Percentiles rank a stretch among this genome's conserved stretches.
Evolutionary conservation across 2,888 invertebrate genomes (phyloP).

Genomic region (Bellardia pandia): DNA sequence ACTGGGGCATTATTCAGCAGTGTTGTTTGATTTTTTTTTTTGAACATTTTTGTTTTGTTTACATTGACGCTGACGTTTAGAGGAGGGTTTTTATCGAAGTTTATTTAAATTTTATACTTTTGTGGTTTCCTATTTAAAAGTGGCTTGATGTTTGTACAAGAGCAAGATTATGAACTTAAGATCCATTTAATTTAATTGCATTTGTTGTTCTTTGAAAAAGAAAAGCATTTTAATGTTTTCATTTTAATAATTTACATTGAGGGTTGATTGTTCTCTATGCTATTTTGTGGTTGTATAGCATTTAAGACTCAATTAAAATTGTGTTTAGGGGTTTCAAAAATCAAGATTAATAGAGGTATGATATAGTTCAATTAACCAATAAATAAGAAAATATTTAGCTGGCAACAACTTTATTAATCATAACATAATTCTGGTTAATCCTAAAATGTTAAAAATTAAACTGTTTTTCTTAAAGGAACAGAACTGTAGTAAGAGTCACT

Average conservation of each 20-base stretch:
- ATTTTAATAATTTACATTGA: background rate
- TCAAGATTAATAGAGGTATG: background rate
- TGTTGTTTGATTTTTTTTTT: background rate
- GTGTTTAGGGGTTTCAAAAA: background rate
- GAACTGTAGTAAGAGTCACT: no score
- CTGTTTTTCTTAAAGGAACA: no score
- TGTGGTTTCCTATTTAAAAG: slow-evolving; percentile 38
- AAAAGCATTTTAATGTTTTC: background rate
- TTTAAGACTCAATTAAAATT: background rate
- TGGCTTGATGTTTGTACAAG: background rate
- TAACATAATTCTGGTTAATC: no score
- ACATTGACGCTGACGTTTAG: background rate
- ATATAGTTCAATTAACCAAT: no score
- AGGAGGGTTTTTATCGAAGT: slow-evolving; percentile 10
- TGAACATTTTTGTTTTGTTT: slow-evolving; percentile 49
- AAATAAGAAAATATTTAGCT: no score
- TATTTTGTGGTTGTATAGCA: slow-evolving; percentile 13
- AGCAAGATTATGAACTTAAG: slow-evolving; percentile 1
- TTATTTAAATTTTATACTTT: slow-evolving; percentile 32
- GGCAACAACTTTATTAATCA: no score
- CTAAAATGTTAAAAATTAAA: no score
- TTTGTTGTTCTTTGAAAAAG: background rate
- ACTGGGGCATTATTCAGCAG: no score
- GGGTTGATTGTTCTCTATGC: background rate
- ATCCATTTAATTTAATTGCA: background rate